Evolutionary conservation across 2,797 vertebrate genomes (phyloP), one percentile per base, ranked within the genome.

Genomic region (Sternotherus odoratus): DNA sequence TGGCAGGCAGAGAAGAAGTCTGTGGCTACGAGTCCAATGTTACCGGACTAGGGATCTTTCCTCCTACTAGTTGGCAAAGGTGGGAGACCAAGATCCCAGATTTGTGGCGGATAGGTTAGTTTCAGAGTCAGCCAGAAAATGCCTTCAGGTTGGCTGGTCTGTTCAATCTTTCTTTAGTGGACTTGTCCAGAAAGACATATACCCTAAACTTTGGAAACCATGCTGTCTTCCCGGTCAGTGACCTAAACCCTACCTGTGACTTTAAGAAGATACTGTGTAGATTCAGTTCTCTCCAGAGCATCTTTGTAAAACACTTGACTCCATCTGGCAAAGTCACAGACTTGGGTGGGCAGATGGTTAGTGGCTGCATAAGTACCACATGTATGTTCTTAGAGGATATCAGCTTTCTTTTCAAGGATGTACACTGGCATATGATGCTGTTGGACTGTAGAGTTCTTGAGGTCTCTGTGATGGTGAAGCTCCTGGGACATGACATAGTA

Each of bases 211-310:
- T 43, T 7, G 79, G 46, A 77, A 50, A 24, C 91, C 39, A 72
- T 8, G 15, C 3, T 0, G 0, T 3, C 17, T 16, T 28, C 1
- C 13, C 43, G 24, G 60, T 66, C 23, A 24, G 1, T 6, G 56
- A 3, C 12, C 3, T 15, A 56, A 0, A 30, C 9, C 48, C n/a
- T 80, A 80, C 48, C 43, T 49, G 12, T 36, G 53, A 39, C 50
- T 8, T 51, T 9, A 23, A n/a, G 17, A 9, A 66, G 60, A n/a
- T 36, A 21, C 33, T 36, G 17, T 10, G 5, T 30, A 33, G 60
- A 63, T 63, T 63, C 60, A 33, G 16, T 63, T 63, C 28, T 63
- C 33, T 63, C 60, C 60, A n/a, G 30, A 63, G 8, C 16, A 63
- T 63, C 15, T 63, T 17, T 63, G 60, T 63, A 63, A 60, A 63